Evolutionary conservation across 2,888 invertebrate species (phyloP).

Genomic region (Dysmachus trigonus): DNA sequence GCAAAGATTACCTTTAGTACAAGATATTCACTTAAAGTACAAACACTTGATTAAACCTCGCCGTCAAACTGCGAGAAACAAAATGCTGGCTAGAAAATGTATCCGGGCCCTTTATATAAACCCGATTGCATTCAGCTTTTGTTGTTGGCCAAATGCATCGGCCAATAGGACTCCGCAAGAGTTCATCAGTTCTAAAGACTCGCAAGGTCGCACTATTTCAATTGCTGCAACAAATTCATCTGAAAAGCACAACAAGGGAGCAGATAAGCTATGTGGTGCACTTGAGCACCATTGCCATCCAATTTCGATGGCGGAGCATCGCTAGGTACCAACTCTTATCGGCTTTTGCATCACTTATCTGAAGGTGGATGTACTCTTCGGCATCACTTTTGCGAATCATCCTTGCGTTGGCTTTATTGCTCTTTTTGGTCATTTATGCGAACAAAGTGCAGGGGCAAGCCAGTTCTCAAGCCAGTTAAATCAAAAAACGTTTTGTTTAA

Average conservation of each 20-base stretch:
- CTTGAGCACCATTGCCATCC: background rate
- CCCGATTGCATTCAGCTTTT: background rate
- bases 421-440: background rate
- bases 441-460: background rate
- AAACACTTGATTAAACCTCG: background rate
- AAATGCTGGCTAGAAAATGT: conserved; percentile 8
- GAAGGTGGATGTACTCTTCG: conserved; percentile 18
- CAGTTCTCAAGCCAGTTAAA: background rate
- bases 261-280: background rate
- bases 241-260: background rate
- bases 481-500: conserved; percentile 5
- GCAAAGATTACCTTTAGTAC: background rate
- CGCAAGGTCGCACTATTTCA: background rate
- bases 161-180: background rate
- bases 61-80: background rate
- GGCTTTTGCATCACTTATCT: background rate
- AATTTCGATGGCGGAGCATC: background rate
- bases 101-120: conserved; percentile 21
- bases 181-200: conserved; percentile 1
- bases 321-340: background rate
- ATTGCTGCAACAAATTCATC: conserved; percentile 24
- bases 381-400: background rate
- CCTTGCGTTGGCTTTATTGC: background rate
- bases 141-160: conserved; percentile 5
- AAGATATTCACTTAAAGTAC: background rate